phyloP scores from a whole-genome alignment of 2,797 vertebrate genomes.

The Taeniopygia guttata region DNA sequence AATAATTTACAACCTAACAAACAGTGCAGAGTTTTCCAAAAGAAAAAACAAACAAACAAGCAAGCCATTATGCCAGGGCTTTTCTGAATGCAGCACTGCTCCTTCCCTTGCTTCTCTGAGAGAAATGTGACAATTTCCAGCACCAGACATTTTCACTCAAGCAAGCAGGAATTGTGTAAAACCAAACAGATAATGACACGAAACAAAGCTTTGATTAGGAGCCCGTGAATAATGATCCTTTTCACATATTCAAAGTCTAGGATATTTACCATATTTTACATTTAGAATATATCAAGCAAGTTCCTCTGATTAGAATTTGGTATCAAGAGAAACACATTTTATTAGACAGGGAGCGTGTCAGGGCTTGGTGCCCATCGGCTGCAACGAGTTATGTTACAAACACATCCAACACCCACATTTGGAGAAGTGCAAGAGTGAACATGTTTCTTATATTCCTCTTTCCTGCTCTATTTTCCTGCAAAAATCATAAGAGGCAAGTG shows the following conservation, averaged over 20 bases:
- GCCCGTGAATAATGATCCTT: conserved; percentile 40
- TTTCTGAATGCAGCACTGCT: not conserved
- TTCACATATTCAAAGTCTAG: conserved; percentile 42
- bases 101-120: not conserved
- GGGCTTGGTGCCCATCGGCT: conserved; percentile 51
- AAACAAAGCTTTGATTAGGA: conserved; percentile 67
- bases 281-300: not conserved
- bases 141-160: conserved; percentile 43
- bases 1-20: conserved; percentile 42
- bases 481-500: not conserved
- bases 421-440: conserved; percentile 53
- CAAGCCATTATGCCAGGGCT: not conserved
- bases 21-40: not conserved
- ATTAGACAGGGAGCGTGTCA: conserved; percentile 51
- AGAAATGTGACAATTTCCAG: conserved; percentile 20
- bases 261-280: conserved; percentile 29
- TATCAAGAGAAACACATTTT: not conserved
- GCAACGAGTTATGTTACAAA: not conserved
- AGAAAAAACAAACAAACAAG: not conserved
- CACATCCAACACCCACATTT: not conserved
- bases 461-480: not conserved
- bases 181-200: conserved; percentile 50
- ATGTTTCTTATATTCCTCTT: conserved; percentile 47
- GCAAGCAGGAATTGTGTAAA: conserved; percentile 56
- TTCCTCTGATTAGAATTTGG: not conserved